Percentiles rank a stretch among this genome's conserved stretches.
Conservation (phyloP, 2,797 vertebrate species). For the Halcyon smyrnensis region DNA sequence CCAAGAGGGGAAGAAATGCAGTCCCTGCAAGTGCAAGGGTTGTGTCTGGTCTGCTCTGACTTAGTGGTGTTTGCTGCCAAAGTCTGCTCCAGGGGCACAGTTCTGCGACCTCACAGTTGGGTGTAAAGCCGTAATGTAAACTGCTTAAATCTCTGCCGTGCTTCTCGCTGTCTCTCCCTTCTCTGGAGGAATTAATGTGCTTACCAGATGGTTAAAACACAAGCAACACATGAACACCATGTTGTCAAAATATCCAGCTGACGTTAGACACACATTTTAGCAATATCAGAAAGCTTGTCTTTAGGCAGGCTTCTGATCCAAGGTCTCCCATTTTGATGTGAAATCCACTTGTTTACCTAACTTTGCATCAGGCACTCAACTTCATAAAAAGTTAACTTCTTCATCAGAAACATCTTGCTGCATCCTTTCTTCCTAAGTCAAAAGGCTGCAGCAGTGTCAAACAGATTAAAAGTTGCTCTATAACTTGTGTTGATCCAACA, state of each 20-base stretch:
- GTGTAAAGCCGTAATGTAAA: not conserved
- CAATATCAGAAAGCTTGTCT: not conserved
- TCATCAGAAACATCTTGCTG: not conserved
- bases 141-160: not conserved
- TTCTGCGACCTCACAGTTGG: not conserved
- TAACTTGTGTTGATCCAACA: not conserved
- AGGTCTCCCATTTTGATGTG: not conserved
- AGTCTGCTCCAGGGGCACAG: not conserved
- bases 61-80: not conserved
- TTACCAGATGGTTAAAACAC: conserved; percentile 18
- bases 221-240: not conserved
- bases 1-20: not conserved
- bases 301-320: not conserved
- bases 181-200: not conserved
- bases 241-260: not conserved
- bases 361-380: not conserved
- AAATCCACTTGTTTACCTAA: not conserved
- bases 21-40: not conserved
- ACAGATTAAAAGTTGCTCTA: not conserved
- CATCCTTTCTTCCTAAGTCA: not conserved
- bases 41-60: not conserved
- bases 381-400: not conserved
- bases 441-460: not conserved
- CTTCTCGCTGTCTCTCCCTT: not conserved
- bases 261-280: not conserved